Evolutionary conservation across 2,888 invertebrate genomes (phyloP).

Genomic region (Phania funesta): DNA sequence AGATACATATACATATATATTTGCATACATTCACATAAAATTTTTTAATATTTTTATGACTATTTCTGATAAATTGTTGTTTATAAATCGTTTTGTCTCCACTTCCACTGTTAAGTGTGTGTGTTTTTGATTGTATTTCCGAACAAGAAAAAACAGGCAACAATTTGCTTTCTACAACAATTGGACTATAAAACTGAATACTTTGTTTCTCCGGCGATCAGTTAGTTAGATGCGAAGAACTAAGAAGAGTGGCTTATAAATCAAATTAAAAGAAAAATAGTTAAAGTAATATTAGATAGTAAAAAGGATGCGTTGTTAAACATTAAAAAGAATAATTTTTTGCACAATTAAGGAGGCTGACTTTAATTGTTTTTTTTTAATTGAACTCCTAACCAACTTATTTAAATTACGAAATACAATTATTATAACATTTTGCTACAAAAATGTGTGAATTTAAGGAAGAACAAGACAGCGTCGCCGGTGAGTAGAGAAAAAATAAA

Average conservation of each 20-base stretch:
- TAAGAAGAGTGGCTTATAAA: conserved; percentile 43
- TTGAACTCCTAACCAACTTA: neutral
- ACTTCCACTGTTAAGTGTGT: conserved; percentile 17
- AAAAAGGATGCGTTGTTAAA: neutral
- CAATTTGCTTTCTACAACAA: conserved; percentile 36
- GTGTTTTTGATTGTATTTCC: conserved; percentile 45
- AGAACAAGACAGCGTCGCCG: conserved; percentile 43
- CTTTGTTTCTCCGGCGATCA: conserved; percentile 60
- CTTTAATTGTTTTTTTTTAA: neutral
- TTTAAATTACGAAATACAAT: neutral
- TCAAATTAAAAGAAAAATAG: conserved; percentile 7
- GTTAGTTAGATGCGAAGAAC: conserved; percentile 65
- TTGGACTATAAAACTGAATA: conserved; percentile 64
- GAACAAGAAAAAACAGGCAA: conserved; percentile 37
- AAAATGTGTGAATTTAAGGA: conserved; percentile 70
- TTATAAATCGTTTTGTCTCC: conserved; percentile 28
- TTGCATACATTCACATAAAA: conserved; percentile 18
- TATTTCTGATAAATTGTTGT: conserved; percentile 48
- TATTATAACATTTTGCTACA: neutral
- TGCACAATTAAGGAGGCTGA: neutral
- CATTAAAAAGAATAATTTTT: neutral
- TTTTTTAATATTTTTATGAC: conserved; percentile 42
- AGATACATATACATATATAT: neutral
- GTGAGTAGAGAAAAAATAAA: conserved; percentile 55
- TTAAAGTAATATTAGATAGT: neutral